phyloP scores from a whole-genome alignment of 2,888 invertebrate species.

The Mesorhabditis belari region DNA sequence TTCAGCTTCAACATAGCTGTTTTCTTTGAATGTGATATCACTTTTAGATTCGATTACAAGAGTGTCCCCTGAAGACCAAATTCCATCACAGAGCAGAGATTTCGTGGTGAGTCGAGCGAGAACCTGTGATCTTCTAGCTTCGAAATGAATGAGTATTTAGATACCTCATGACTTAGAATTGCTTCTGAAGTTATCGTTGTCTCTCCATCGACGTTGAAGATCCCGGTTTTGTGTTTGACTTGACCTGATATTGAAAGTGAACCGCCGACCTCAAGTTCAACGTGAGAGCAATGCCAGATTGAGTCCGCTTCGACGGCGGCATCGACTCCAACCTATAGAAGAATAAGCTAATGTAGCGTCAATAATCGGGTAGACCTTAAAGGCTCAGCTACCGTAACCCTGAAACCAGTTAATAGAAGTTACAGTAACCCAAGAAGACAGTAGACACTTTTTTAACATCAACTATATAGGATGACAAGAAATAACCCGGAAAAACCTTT shows the following conservation, averaged over 20 bases:
- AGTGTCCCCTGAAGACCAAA: slow-evolving; percentile 29
- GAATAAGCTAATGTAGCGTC: too few species aligned
- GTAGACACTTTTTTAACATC: not conserved
- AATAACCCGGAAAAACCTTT: too few species aligned
- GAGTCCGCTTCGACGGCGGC: slow-evolving; percentile 27
- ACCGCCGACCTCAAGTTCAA: slow-evolving; percentile 25
- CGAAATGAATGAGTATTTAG: not conserved
- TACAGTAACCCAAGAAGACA: too few species aligned
- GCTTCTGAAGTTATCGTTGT: not conserved
- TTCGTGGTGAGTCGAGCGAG: not conserved
- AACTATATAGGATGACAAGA: not conserved
- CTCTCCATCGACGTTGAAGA: not conserved
- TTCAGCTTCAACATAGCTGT: slow-evolving; percentile 29
- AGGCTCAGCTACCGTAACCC: too few species aligned
- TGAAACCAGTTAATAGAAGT: too few species aligned
- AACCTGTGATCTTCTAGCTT: not conserved
- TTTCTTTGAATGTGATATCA: slow-evolving; percentile 10
- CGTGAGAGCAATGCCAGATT: slow-evolving; percentile 27
- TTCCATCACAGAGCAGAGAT: slow-evolving; percentile 18
- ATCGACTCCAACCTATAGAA: slow-evolving; percentile 5
- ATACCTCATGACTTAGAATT: not conserved
- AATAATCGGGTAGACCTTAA: too few species aligned
- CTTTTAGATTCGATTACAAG: slow-evolving; percentile 15
- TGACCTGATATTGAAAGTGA: slow-evolving; percentile 18
- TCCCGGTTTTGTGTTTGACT: not conserved